Conservation (phyloP, 2,113 vertebrate species). For the Drymodes brunneopygia region DNA sequence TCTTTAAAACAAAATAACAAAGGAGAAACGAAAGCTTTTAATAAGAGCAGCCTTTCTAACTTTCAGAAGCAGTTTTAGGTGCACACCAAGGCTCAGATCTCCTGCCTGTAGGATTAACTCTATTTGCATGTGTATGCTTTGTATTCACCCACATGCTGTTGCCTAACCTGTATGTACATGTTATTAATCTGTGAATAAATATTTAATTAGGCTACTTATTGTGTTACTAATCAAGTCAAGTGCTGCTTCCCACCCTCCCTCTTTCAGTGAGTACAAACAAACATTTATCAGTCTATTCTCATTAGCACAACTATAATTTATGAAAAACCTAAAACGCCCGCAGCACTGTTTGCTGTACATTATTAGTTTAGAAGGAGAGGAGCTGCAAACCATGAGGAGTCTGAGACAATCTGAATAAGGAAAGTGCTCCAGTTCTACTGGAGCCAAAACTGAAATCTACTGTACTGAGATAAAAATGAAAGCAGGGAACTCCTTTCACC, state of each 20-base stretch:
- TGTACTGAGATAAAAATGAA: background rate
- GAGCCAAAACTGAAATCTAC: background rate
- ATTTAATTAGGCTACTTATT: slow-evolving; percentile 71
- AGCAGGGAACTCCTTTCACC: background rate
- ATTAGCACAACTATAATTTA: slow-evolving; percentile 66
- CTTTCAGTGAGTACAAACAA: slow-evolving; percentile 64
- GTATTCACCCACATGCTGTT: slow-evolving; percentile 65
- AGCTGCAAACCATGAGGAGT: slow-evolving; percentile 16
- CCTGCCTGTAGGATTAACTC: slow-evolving; percentile 59
- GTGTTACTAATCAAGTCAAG: slow-evolving; percentile 71
- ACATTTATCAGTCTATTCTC: slow-evolving; percentile 67
- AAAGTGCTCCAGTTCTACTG: background rate
- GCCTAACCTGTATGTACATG: slow-evolving; percentile 67
- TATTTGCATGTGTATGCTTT: slow-evolving; percentile 61
- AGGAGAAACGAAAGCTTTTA: background rate
- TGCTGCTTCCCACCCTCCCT: slow-evolving; percentile 64
- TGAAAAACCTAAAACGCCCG: slow-evolving; percentile 49
- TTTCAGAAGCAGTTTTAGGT: slow-evolving; percentile 24
- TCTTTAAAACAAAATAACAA: background rate
- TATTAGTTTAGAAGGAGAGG: slow-evolving; percentile 34
- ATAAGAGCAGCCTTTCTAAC: background rate
- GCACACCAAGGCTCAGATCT: slow-evolving; percentile 22
- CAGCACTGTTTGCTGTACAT: slow-evolving; percentile 41
- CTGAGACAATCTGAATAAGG: background rate
- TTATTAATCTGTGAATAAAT: slow-evolving; percentile 70